Evolutionary conservation across 1,140 invertebrate genomes (phyloP), one percentile per base, ranked within the genome.

Genomic region (Dreissena rostriformis): DNA sequence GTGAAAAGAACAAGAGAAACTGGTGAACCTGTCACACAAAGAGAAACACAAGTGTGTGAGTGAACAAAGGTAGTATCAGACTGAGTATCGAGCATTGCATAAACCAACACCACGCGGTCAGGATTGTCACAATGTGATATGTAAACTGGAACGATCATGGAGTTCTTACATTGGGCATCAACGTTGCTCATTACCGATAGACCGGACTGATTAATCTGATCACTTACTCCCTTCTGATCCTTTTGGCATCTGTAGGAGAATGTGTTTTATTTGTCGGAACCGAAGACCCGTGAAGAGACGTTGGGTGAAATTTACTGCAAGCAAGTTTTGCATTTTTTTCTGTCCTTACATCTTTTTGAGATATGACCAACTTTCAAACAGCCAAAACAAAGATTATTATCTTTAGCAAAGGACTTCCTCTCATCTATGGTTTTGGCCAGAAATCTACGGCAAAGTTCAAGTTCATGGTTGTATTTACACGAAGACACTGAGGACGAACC

Each of bases 61-160:
- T 63, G 39, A 14, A 77, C 39, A 49, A 77, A 77, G 19, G 75
- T 77, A 29, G 77, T 57, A 14, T 57, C 53, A 57, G 19, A 80
- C 28, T 80, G 77, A 10, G 76, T 17, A 51, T 80, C 77, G 4
- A 80, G 52, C 66, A 80, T 52, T 15, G 77, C 67, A 61, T 80
- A 70, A 12, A 80, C 52, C 2, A 80, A 28, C 53, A 4, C 61
- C 49, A 70, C 77, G 39, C 57, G 53, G 15, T 53, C n/a, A 6
- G 71, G 29, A 52, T 51, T 52, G 17, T 61, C 28, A 6, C 15
- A 14, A 55, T 80, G 52, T n/a, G 77, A 80, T 53, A 80, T 12
- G 71, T n/a, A 70, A 14, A 80, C 77, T 10, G 77, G 77, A 4
- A 80, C 51, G 57, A 80, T 51, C 51, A 57, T 70, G 6, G 77